A percentile compares a stretch with the other conserved stretches of the same genome.
These are phyloP conservation scores for Acrocephalus arundinaceus DNA, from an alignment of 2,113 vertebrate species.

Conservation along the genomic window DNA sequence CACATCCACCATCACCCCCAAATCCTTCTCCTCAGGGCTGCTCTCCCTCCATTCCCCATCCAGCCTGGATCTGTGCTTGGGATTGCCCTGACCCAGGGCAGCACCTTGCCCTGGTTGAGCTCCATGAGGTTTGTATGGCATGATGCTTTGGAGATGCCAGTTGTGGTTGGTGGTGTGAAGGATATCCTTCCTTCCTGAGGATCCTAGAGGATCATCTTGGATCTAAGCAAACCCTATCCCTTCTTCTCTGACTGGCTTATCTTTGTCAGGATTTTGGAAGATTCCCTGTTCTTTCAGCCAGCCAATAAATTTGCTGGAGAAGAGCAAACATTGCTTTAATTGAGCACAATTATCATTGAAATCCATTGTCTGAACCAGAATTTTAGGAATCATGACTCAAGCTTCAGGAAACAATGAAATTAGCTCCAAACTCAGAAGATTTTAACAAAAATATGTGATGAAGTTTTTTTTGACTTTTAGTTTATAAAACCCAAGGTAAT, in stretches of 20 bases:
- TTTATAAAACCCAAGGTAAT: background rate
- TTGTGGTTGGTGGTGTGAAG: fast-evolving
- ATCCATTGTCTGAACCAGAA: background rate
- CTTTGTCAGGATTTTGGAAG: background rate
- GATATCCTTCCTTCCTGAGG: background rate
- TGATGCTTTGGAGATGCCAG: background rate
- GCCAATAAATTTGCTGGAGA: background rate
- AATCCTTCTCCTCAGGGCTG: background rate
- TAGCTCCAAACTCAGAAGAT: background rate
- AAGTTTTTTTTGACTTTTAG: background rate
- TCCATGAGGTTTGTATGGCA: background rate
- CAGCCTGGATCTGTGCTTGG: background rate
- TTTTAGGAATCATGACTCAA: background rate
- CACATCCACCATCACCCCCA: background rate
- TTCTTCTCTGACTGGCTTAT: background rate
- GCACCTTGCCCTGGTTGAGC: background rate
- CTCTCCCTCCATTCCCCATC: background rate
- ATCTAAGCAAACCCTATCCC: background rate
- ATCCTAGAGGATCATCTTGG: background rate
- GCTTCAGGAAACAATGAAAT: background rate
- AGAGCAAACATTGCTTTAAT: background rate
- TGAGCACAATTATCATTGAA: background rate
- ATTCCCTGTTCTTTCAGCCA: background rate
- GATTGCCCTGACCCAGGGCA: background rate
- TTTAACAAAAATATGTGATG: background rate